phyloP scores from a whole-genome alignment of 2,888 invertebrate genomes.

The Dysmachus trigonus region DNA sequence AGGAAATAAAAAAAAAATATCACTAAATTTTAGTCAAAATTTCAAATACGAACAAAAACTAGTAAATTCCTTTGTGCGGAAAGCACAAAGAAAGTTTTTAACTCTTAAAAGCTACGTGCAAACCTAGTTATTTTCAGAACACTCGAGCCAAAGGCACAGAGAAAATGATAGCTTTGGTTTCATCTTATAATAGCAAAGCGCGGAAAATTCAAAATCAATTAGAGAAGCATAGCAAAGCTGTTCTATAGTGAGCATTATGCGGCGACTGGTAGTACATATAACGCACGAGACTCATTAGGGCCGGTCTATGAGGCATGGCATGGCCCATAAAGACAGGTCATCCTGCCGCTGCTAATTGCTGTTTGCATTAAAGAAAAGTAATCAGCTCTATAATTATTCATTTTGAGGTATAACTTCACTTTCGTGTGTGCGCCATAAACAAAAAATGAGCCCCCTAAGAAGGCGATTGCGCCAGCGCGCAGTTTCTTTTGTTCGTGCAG shows the following conservation, averaged over 20 bases:
- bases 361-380: slow-evolving; percentile 55
- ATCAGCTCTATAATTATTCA: slow-evolving; percentile 52
- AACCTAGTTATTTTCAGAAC: background rate
- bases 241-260: background rate
- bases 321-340: background rate
- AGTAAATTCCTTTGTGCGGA: background rate
- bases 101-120: background rate
- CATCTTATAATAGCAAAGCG: background rate
- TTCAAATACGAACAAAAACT: too few relatives aligned
- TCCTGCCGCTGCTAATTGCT: slow-evolving; percentile 53
- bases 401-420: slow-evolving; percentile 49
- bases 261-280: background rate
- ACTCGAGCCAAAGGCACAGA: background rate
- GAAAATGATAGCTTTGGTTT: background rate
- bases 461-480: slow-evolving; percentile 43
- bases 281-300: slow-evolving; percentile 1
- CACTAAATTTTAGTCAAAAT: too few relatives aligned
- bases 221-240: background rate
- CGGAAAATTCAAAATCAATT: background rate
- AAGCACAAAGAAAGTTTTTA: background rate
- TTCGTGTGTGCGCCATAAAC: slow-evolving; percentile 45
- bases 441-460: slow-evolving; percentile 49
- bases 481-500: slow-evolving; percentile 50
- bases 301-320: background rate
- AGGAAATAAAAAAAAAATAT: too few relatives aligned